phyloP scores from a whole-genome alignment of 2,113 vertebrate genomes.

The Sylvietta virens region DNA sequence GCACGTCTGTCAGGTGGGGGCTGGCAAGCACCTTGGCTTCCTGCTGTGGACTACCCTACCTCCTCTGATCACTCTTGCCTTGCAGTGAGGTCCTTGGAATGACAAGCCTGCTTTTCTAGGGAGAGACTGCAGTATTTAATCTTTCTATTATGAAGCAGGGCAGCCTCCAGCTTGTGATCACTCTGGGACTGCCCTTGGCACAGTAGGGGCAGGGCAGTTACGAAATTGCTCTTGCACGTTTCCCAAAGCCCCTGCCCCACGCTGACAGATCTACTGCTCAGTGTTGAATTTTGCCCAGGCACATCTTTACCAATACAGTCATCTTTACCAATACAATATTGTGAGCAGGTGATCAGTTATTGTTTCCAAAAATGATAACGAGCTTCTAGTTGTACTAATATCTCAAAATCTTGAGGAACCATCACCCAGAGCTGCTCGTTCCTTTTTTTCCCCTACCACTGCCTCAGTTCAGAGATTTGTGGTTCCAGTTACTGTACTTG shows the following conservation, averaged over 20 bases:
- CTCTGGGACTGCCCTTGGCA: not conserved
- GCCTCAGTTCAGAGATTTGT: not conserved
- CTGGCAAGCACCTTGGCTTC: not conserved
- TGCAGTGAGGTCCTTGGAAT: not conserved
- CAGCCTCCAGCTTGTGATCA: not conserved
- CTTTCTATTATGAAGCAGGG: not conserved
- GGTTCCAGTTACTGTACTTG: not conserved
- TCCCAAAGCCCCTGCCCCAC: not conserved
- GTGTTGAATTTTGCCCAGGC: not conserved
- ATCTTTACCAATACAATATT: not conserved
- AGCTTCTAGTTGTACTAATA: not conserved
- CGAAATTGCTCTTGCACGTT: not conserved
- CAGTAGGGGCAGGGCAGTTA: not conserved
- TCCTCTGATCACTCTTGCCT: not conserved
- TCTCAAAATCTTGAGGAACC: not conserved
- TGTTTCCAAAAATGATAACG: not conserved
- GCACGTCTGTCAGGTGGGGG: not conserved
- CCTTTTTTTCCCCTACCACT: not conserved
- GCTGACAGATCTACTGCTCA: not conserved
- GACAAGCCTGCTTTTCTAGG: not conserved
- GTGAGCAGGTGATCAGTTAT: not conserved
- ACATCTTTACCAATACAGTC: not conserved
- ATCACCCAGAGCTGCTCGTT: not conserved
- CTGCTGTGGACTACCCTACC: not conserved
- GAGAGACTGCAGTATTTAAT: not conserved